Evolutionary conservation across 2,113 vertebrate genomes (phyloP), one percentile per base, ranked within the genome.

Genomic region (Puffinus mauretanicus): DNA sequence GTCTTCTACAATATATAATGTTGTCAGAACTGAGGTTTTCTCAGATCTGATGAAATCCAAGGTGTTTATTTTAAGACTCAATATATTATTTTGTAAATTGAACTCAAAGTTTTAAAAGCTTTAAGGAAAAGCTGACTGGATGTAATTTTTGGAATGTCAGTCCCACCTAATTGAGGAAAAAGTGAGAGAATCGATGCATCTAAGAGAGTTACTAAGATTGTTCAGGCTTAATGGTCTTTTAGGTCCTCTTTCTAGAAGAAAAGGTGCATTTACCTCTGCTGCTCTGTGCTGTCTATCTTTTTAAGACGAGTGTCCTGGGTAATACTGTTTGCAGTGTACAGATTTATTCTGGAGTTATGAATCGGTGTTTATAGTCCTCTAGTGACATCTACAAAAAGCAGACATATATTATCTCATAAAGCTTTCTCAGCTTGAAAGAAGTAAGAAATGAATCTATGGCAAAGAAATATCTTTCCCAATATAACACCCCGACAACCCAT

Each of bases 401-500:
- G 47, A 83, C 61, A 51, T 81, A 83, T 75, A 73, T 95, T 49
- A 88, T 88, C 58, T 93, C 42, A 77, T 82, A 92, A 93, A 93
- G 13, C 29, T 93, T 30, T 27, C 22, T 88, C 26, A 42, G 24
- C 30, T 58, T 81, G 77, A 73, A 88, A 89, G 84, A 64, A 36
- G 5, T n/a, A 8, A 78, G 62, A 90, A 70, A 67, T 14, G 2
- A 55, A 81, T 90, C 40, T 61, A 32, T 80, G 10, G 8, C 52
- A 67, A 94, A 86, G 15, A 75, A 92, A 51, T 65, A 24, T 16
- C 6, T 77, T 88, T 54, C 38, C 26, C 16, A 44, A 16, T 81
- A 20, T 55, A 73, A 75, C 29, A 92, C 18, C 29, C 8, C 3
- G 5, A 46, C 24, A 62, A 57, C 5, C 7, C 6, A 5, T 73